Percentiles rank a stretch among this genome's conserved stretches.
These are phyloP conservation scores for Oryzias curvinotus DNA, from an alignment of 2,113 vertebrate genomes.

Conservation along the genomic window DNA sequence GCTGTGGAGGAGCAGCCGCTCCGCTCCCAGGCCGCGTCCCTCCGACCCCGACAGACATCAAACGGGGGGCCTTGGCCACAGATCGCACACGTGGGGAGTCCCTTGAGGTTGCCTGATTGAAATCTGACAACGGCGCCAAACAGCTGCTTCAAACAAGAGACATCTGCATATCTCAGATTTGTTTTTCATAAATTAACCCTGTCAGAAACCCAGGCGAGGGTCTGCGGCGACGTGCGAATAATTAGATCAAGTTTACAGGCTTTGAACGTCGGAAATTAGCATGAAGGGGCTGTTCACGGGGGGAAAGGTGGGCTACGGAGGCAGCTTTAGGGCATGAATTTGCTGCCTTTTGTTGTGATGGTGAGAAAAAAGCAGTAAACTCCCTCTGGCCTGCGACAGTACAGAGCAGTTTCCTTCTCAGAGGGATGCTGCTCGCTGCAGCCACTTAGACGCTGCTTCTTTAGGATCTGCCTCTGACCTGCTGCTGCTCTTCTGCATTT, in stretches of 20 bases:
- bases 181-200: constrained; percentile 99
- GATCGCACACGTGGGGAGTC: constrained; percentile 70
- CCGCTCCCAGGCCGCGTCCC: constrained; percentile 48
- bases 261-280: constrained; percentile 90
- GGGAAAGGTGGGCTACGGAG: constrained; percentile 74
- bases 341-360: constrained; percentile 30
- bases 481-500: constrained; percentile 21
- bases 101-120: constrained; percentile 89
- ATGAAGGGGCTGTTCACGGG: constrained; percentile 81
- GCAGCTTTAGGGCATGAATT: constrained; percentile 44
- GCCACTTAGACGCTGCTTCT: constrained; percentile 33
- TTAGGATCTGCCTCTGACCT: constrained; percentile 18
- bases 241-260: constrained; percentile 98
- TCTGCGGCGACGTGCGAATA: constrained; percentile 85
- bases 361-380: not conserved
- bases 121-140: constrained; percentile 95
- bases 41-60: constrained; percentile 78
- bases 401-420: not conserved
- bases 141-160: constrained; percentile 99
- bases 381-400: too few relatives aligned
- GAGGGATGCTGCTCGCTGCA: constrained; percentile 11
- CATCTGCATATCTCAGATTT: constrained; percentile 99
- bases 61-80: constrained; percentile 80
- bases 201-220: constrained; percentile 89
- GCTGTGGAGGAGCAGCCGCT: constrained; percentile 30